Evolutionary conservation across 2,797 vertebrate genomes (phyloP).

Genomic region (Cyclura pinguis): DNA sequence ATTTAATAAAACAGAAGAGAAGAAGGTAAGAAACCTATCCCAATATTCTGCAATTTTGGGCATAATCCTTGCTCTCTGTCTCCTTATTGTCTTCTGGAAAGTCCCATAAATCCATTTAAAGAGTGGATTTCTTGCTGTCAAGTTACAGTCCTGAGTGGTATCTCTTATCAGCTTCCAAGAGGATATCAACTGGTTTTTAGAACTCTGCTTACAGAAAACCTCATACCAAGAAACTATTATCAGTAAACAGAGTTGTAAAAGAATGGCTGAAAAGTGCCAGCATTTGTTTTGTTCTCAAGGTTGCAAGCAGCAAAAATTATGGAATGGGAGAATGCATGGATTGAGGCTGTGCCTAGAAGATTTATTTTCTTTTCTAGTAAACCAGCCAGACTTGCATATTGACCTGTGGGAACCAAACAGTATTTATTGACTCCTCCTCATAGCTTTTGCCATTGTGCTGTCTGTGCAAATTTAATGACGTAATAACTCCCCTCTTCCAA

Average conservation of each 20-base stretch:
- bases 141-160: background rate
- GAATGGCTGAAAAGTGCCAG: background rate
- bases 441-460: background rate
- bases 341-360: background rate
- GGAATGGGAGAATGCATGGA: background rate
- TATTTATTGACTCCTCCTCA: background rate
- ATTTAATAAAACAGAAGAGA: background rate
- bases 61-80: background rate
- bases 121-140: background rate
- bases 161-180: background rate
- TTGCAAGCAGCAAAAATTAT: background rate
- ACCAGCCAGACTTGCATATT: background rate
- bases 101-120: background rate
- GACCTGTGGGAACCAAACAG: background rate
- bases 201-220: background rate
- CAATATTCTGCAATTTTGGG: background rate
- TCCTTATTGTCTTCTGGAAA: background rate
- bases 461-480: background rate
- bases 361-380: background rate
- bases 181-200: background rate
- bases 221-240: background rate
- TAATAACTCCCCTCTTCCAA: too few relatives aligned
- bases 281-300: background rate
- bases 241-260: background rate
- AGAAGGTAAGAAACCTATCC: too few relatives aligned